phyloP scores from a whole-genome alignment of 2,113 vertebrate genomes.

The Tragelaphus scriptus region DNA sequence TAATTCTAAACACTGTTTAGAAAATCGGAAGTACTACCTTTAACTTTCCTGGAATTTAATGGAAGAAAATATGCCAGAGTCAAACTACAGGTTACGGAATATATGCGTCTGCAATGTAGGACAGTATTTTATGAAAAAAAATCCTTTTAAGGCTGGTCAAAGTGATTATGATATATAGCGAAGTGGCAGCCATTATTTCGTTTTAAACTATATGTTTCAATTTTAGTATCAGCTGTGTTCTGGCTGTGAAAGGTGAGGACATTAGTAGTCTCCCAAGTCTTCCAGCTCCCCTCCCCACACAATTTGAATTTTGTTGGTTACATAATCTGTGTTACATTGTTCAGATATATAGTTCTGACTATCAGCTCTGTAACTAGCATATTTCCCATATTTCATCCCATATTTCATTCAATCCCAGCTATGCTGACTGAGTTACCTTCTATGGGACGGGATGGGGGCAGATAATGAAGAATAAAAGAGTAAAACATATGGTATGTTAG shows the following conservation, averaged over 20 bases:
- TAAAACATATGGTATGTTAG: neutral
- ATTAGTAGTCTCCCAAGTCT: neutral
- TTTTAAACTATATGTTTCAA: neutral
- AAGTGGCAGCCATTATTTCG: neutral
- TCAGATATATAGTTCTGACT: neutral
- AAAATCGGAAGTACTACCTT: conserved; percentile 13
- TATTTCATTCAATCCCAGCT: neutral
- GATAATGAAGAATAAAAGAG: neutral
- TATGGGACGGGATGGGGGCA: neutral
- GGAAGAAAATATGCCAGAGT: conserved; percentile 10
- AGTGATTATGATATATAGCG: neutral
- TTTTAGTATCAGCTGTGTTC: neutral
- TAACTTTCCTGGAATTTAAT: neutral
- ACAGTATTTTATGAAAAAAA: conserved; percentile 22
- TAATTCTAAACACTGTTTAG: conserved; percentile 21
- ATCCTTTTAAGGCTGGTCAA: neutral
- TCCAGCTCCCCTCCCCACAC: neutral
- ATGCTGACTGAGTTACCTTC: neutral
- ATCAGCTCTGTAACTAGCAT: neutral
- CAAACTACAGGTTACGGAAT: neutral
- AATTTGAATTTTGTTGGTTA: neutral
- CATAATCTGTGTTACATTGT: neutral
- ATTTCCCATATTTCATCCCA: neutral
- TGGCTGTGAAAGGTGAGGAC: neutral
- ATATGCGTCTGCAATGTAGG: neutral